Evolutionary conservation across 2,113 vertebrate genomes (phyloP).

Genomic region (Aspidoscelis tigris): DNA sequence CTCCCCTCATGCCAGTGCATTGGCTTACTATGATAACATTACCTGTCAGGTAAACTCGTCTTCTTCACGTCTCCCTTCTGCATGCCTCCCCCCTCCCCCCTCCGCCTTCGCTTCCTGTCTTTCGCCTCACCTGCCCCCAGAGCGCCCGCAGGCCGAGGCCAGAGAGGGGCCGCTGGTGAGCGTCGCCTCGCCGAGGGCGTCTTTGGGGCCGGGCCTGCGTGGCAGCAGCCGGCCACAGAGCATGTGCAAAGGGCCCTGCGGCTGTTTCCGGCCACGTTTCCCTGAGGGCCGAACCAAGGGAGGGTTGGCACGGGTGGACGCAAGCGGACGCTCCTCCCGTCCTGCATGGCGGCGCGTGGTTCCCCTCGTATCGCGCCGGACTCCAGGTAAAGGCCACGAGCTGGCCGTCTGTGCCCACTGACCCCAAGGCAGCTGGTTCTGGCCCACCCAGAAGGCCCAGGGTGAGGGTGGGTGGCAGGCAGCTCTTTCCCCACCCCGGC

Average conservation of each 20-base stretch:
- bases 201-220: background rate
- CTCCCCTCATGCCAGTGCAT: conserved; percentile 81
- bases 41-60: conserved; percentile 83
- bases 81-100: conserved; percentile 54
- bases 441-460: no score
- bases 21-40: conserved; percentile 88
- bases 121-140: background rate
- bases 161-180: background rate
- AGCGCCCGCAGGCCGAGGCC: background rate
- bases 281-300: no score
- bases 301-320: no score
- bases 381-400: no score
- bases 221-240: no score
- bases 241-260: background rate
- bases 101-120: background rate
- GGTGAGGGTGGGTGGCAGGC: no score
- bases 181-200: background rate
- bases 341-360: no score
- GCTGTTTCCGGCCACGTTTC: background rate
- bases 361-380: no score
- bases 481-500: no score
- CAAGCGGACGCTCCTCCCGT: no score
- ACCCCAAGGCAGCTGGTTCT: no score
- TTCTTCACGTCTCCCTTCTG: conserved; percentile 71
- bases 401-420: no score